These are phyloP conservation scores for Plagodis dolabraria DNA, from an alignment of 2,888 invertebrate genomes.

Conservation along the genomic window DNA sequence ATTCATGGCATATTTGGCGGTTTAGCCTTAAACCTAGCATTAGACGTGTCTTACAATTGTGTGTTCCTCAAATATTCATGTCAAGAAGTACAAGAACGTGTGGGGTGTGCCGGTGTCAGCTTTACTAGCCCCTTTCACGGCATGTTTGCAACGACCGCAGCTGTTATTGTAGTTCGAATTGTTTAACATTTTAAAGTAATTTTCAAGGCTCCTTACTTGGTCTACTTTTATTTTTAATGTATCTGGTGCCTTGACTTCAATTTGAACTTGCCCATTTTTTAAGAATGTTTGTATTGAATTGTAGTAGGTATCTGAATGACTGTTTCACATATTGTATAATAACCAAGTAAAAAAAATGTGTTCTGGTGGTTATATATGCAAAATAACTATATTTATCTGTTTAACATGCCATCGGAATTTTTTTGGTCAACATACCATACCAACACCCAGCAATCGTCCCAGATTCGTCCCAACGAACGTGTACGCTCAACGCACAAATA, in stretches of 20 bases:
- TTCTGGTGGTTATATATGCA: too few species aligned
- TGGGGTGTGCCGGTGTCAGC: slow-evolving; percentile 3
- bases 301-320: too few species aligned
- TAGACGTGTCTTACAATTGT: slow-evolving; percentile 9
- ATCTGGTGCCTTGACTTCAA: not conserved
- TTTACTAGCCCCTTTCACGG: slow-evolving; percentile 15
- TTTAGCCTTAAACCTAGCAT: not conserved
- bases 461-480: too few species aligned
- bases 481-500: too few species aligned
- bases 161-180: slow-evolving; percentile 4
- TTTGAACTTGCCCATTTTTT: not conserved
- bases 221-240: slow-evolving; percentile 8
- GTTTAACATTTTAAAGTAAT: slow-evolving; percentile 15
- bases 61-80: slow-evolving; percentile 26
- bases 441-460: too few species aligned
- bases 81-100: slow-evolving; percentile 18
- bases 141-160: slow-evolving; percentile 14
- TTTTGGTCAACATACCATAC: too few species aligned
- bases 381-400: too few species aligned
- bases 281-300: too few species aligned
- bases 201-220: slow-evolving; percentile 16
- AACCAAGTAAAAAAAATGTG: too few species aligned
- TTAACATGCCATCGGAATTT: too few species aligned
- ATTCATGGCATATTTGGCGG: not conserved
- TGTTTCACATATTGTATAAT: too few species aligned